phyloP scores from a whole-genome alignment of 2,888 invertebrate genomes.

The Heliconius charithonia region DNA sequence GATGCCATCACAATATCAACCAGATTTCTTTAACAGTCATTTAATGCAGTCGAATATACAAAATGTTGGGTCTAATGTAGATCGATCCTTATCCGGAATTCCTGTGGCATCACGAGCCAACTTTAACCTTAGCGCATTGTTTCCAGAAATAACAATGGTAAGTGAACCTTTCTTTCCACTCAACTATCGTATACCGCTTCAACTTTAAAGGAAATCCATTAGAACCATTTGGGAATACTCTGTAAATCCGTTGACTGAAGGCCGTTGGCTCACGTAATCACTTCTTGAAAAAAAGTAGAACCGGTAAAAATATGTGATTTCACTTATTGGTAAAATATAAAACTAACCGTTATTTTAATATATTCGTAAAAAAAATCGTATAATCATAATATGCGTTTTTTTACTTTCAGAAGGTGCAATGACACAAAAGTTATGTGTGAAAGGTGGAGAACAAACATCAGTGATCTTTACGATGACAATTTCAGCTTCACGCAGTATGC shows the following conservation, averaged over 20 bases:
- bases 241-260: too few relatives aligned
- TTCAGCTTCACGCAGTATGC: too few relatives aligned
- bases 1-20: slow-evolving; percentile 73
- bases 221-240: background rate
- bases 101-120: slow-evolving; percentile 85
- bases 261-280: background rate
- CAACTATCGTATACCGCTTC: too few relatives aligned
- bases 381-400: slow-evolving; percentile 31
- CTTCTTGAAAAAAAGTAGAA: background rate
- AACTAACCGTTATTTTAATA: background rate
- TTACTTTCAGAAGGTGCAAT: slow-evolving; percentile 80
- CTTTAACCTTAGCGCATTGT: slow-evolving; percentile 92
- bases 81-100: slow-evolving; percentile 68
- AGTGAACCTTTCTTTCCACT: slow-evolving; percentile 49
- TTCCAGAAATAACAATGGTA: slow-evolving; percentile 91
- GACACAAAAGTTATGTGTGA: slow-evolving; percentile 47
- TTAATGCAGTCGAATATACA: slow-evolving; percentile 74
- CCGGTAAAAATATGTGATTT: background rate
- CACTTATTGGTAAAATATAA: background rate
- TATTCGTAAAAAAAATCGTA: background rate
- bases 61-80: slow-evolving; percentile 66
- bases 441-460: background rate
- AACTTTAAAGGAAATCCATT: background rate
- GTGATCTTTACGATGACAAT: background rate
- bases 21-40: slow-evolving; percentile 76